Base-by-base conservation (phyloP, 1,140 invertebrate genomes). In the Caenorhabditis remanei region DNA sequence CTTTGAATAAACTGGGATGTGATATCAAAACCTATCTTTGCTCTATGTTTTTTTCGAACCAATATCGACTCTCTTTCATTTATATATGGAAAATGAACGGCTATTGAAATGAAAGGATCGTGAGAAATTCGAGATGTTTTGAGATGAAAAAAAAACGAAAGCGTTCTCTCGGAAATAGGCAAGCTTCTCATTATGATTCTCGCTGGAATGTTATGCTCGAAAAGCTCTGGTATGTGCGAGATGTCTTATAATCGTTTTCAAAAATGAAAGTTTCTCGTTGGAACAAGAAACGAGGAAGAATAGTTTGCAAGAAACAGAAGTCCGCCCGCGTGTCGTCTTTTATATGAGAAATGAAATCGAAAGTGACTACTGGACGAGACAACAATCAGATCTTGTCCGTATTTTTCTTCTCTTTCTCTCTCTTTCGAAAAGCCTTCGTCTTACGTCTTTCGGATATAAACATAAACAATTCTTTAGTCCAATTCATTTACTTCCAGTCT, bases 321-420 rank as follows among this genome's bases (percentile, higher is more conserved):
- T 61, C 56, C 56, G 56, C 56, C 32, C 2, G 32, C 32, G 32
- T 32, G 56, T 61, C 24, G 32, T 4, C 8, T 53, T 53, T 16
- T 53, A 53, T 53, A 32, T 14, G 8, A 61, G 9, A 53, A 53
- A 53, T 53, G 9, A 53, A 53, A 53, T 6, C 5, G 50, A 53
- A 53, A 53, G 50, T 53, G 50, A 53, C 50, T 53, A 53, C 50
- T 53, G 50, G 71, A 53, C 13, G 21, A 79, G 46, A 79, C 43
- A 50, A 50, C 71, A 79, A 79, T 79, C 71, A 48, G 71, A 79
- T 79, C 71, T 79, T n/a, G 46, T 79, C 71, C 43, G 32, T 32
- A 32, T 79, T 14, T 32, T 50, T 79, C 21, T 79, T 24, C 11
- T 24, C 24, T 24, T 13, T 19, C 41, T n/a, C 46, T 43, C 0